Evolutionary conservation across 2,797 vertebrate species (phyloP), one percentile per base, ranked within the genome.

Genomic region (Nyctalus aviator): DNA sequence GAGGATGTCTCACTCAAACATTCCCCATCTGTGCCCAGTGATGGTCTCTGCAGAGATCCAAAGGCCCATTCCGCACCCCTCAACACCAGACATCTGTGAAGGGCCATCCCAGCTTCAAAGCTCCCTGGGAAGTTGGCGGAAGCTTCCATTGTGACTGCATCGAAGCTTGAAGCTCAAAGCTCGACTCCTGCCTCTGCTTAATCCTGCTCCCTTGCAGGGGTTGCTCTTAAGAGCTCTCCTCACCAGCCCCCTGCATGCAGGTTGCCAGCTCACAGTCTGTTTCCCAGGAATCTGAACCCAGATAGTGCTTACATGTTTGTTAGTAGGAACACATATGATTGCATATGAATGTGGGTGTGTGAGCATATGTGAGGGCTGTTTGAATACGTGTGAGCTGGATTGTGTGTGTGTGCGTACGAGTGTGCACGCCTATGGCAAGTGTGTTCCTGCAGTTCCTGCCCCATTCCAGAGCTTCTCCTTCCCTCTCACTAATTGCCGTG

Each of bases 401-500:
- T n/a, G 23, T 27, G 48, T 23, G 13, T 20, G 12, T 2, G 9
- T 0, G 7, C 10, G 14, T 77, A 35, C 4, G 4, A 55, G 11
- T 1, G 6, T 2, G 4, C 11, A 27, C 4, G 1, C 32, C 8
- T 27, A 8, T 6, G 68, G 2, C 32, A 15, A 50, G 4, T 50
- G 32, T 46, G 21, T 20, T 46, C 8, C 71, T 57, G 64, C 53
- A 64, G 75, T 41, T 92, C 73, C 94, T 96, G 77, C 23, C 96
- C 83, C 21, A 57, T 46, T 3, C 95, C 87, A 82, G 41, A 6
- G 72, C 93, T 87, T 72, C 46, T 76, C 78, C 92, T 48, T 90
- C 84, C 88, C 8, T 62, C 41, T 83, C 90, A 1, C 95, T 96
- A 96, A 94, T 90, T 96, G 95, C 93, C 55, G 30, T 8, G 25